Percentiles rank a stretch among this genome's conserved stretches.
Conservation (phyloP, 2,113 vertebrate genomes). For the Ailurus styani region DNA sequence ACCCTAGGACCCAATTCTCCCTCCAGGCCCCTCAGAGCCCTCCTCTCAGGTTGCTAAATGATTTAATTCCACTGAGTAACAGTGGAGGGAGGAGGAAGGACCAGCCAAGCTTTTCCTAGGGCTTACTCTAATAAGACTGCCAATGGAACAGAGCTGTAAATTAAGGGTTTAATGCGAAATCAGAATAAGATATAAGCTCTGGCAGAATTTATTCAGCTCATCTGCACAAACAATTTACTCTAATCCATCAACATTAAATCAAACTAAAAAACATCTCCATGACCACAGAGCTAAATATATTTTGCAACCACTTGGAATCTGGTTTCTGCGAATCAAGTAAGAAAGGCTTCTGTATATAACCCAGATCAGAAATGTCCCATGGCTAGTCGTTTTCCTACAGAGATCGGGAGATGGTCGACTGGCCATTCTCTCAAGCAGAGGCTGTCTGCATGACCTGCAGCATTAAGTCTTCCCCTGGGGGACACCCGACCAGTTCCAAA, state of each 20-base stretch:
- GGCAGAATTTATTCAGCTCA: neutral
- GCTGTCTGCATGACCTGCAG: accelerated
- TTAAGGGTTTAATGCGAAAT: neutral
- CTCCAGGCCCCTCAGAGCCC: neutral
- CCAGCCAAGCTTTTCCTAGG: neutral
- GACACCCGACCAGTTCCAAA: neutral
- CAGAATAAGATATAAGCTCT: neutral
- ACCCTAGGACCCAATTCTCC: neutral
- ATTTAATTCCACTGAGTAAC: neutral
- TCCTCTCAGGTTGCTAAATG: neutral
- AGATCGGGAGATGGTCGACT: neutral
- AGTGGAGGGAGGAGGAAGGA: neutral
- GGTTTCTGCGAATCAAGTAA: neutral
- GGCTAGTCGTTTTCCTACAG: neutral
- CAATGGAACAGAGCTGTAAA: neutral
- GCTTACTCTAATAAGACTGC: neutral
- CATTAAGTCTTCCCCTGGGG: too few relatives aligned
- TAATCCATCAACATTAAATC: slow-evolving; percentile 32
- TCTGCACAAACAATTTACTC: slow-evolving; percentile 1
- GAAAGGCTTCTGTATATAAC: neutral
- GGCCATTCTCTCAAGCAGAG: neutral
- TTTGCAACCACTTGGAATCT: neutral
- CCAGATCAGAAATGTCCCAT: neutral
- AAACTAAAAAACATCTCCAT: neutral
- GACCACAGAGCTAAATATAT: neutral